Base-by-base conservation (phyloP, 2,797 vertebrate species). In the Bradypus variegatus region DNA sequence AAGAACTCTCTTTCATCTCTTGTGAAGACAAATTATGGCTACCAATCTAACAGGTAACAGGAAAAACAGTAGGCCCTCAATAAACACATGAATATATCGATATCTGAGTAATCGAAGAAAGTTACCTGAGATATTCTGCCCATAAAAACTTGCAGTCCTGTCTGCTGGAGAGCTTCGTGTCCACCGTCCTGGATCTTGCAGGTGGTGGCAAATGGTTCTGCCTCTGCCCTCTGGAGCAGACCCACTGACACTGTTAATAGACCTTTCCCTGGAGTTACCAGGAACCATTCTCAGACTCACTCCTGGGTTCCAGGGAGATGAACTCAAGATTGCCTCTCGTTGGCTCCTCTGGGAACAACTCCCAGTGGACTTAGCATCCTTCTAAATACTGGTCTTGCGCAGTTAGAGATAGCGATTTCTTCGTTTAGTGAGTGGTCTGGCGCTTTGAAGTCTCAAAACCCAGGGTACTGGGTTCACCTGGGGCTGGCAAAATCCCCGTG, bases 121-220 rank as follows among this genome's bases (percentile, higher is more conserved):
- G 25, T 75, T 38, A 50, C 15, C 76, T 65, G 64, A 90, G 62
- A 64, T 64, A 3, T 64, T 64, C 25, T 64, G 25, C 27, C 62
- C 62, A 64, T 23, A 29, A 48, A 33, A 86, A 19, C 21, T 19
- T 29, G 10, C 33, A 21, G 50, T 29, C 53, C 3, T 50, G 2
- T 67, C 82, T 55, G 53, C 82, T 25, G 12, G 1, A 50, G 36
- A 88, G 31, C 13, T 31, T 62, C 36, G 1, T 1, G 7, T 73
- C 64, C 62, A 31, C 33, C 33, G n/a, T 31, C 21, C 75, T 48
- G 36, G 15, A 36, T 76, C 73, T 15, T 50, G 4, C 10, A 64
- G 33, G 41, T 27, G 1, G 1, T 1, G 4, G 36, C 13, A 36
- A 36, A 65, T 0, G 4, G 27, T 4, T n/a, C 62, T 81, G n/a